Evolutionary conservation across 64 coral and sea anemone genomes (phyloP), one percentile per base, ranked within the genome.

Genomic region (Cladopsammia gracilis): DNA sequence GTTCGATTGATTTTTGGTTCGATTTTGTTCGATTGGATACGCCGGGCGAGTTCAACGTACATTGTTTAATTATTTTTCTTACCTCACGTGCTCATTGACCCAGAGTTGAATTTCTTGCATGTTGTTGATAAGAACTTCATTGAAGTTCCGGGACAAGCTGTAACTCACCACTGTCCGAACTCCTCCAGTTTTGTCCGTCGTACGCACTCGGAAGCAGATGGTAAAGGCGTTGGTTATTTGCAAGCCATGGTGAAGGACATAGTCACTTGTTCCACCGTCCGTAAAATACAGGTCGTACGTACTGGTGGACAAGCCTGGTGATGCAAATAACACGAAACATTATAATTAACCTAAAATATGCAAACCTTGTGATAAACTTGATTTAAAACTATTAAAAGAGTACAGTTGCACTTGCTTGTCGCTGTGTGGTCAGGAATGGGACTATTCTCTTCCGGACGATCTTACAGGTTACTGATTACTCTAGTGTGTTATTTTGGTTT

Each of bases 201-300:
- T 66, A 0, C 58, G 64, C 49, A 87, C 75, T 83, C 90, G 86
- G 26, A 87, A 68, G n/a, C 90, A 93, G 14, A 87, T 56, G 6
- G 90, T 93, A 18, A 87, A 26, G 9, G 58, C 60, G 20, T 19
- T 23, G 26, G 88, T 87, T 49, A 73, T 57, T 3, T 75, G 74
- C 25, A 88, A 57, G 9, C 69, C 76, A 49, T 78, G 66, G n/a
- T 87, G 48, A 44, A 93, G 79, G 64, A 87, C 61, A 62, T 88
- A 93, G 52, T 78, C 83, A 69, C 16, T 70, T 66, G 84, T 79
- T 10, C 42, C 48, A 13, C 75, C 68, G 70, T 74, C 42, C 24
- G 91, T 57, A 62, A 93, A 93, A 72, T 71, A 71, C 11, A 71
- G 68, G 10, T 71, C 68, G 25, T 71, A 71, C 42, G 68, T 10